A percentile compares a stretch with the other conserved stretches of the same genome.
phyloP scores from a whole-genome alignment of 2,113 vertebrate genomes.

The Thunnus maccoyii region DNA sequence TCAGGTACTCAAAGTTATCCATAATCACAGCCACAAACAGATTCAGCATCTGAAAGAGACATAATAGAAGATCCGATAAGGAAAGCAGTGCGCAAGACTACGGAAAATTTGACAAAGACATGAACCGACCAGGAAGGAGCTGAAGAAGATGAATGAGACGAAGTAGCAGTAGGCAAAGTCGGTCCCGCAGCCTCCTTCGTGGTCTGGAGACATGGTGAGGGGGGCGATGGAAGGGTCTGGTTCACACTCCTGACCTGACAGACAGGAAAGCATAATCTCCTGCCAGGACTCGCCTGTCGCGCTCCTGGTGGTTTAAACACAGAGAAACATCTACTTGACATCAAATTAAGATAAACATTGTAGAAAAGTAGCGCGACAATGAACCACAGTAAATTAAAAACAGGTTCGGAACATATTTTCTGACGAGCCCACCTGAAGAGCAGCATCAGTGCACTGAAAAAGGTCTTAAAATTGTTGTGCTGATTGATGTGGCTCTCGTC shows the following conservation, averaged over 20 bases:
- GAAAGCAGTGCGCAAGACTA: neutral
- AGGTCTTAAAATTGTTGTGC: constrained; percentile 99
- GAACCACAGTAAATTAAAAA: neutral
- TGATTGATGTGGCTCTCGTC: constrained; percentile 98
- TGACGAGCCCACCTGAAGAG: constrained; percentile 91
- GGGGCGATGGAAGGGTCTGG: constrained; percentile 88
- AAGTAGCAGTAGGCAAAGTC: constrained; percentile 99
- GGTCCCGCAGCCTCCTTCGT: constrained; percentile 90
- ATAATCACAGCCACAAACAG: constrained; percentile 99
- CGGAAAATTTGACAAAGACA: neutral
- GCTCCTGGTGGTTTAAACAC: constrained; percentile 85
- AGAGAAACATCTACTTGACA: constrained; percentile 2
- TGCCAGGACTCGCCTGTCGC: constrained; percentile 99
- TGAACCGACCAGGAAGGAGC: constrained; percentile 94
- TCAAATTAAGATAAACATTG: neutral
- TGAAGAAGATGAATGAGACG: constrained; percentile 99
- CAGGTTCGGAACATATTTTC: neutral
- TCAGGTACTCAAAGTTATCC: constrained; percentile 99
- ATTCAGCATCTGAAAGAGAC: constrained; percentile 92
- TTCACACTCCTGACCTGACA: constrained; percentile 94
- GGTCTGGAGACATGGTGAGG: constrained; percentile 83
- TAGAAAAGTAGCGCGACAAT: neutral
- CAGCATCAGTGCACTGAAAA: constrained; percentile 97
- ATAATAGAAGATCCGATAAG: neutral
- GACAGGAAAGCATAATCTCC: constrained; percentile 99